phyloP scores from a whole-genome alignment of 2,797 vertebrate genomes.

The Simalia tracyae region DNA sequence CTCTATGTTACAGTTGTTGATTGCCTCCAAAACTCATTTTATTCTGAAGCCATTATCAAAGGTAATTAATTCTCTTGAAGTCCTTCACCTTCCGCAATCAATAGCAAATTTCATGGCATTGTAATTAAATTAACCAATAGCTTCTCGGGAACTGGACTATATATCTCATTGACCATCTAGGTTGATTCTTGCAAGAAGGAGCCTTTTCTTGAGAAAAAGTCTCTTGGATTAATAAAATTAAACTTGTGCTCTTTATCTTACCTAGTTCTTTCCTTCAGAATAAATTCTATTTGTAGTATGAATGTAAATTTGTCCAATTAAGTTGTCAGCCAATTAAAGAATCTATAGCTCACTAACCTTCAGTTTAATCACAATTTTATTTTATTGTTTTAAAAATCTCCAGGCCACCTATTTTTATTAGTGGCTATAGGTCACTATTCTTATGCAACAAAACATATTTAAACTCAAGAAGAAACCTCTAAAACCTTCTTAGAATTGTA shows the following conservation, averaged over 20 bases:
- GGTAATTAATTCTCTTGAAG: background rate
- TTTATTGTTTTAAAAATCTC: background rate
- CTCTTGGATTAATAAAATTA: background rate
- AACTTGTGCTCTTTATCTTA: background rate
- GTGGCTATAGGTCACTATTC: background rate
- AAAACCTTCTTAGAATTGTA: background rate
- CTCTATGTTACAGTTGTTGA: background rate
- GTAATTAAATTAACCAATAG: conserved; percentile 12
- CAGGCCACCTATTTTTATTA: background rate
- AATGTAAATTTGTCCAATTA: background rate
- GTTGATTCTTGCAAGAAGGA: background rate
- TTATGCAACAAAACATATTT: background rate
- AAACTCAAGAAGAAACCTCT: background rate
- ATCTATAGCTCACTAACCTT: background rate
- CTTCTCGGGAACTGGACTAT: conserved; percentile 5
- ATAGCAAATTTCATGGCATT: background rate
- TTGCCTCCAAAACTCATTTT: conserved; percentile 6
- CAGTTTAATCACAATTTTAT: background rate
- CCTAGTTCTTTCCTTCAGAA: background rate
- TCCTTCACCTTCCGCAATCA: background rate
- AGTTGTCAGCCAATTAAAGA: background rate
- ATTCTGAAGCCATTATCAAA: conserved; percentile 3
- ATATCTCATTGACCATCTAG: conserved; percentile 6
- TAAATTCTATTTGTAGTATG: background rate
- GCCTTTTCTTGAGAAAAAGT: background rate